Evolutionary conservation across 2,888 invertebrate genomes (phyloP).

Genomic region (Neria commutata): DNA sequence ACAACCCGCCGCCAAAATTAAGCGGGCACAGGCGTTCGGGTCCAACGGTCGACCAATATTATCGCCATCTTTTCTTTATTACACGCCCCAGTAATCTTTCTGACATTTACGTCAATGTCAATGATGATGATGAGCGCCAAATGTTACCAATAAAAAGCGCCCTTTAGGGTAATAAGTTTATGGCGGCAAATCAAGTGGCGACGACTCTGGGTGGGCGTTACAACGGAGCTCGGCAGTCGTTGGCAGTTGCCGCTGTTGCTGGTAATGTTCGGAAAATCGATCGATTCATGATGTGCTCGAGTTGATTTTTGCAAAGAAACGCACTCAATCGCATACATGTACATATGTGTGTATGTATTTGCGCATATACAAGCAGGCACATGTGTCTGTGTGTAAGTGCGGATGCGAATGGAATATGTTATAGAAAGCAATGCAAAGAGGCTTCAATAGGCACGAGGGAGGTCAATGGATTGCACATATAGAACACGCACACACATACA

Average conservation of each 20-base stretch:
- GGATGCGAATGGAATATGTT: no score
- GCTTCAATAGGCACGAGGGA: no score
- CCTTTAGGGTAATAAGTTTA: constrained; percentile 1
- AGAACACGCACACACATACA: no score
- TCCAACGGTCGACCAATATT: neutral
- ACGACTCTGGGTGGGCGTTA: no score
- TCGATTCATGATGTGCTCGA: neutral
- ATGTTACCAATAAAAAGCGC: neutral
- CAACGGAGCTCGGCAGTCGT: neutral
- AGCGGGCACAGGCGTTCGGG: neutral
- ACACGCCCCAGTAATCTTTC: constrained; percentile 11
- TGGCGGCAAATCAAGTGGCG: constrained; percentile 1
- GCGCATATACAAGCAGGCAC: no score
- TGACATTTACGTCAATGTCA: constrained; percentile 10
- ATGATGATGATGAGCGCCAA: neutral
- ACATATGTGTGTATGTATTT: no score
- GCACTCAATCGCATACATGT: no score
- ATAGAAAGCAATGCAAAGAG: no score
- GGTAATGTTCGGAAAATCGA: neutral
- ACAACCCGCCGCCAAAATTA: neutral
- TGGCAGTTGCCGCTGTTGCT: neutral
- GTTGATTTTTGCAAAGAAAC: neutral
- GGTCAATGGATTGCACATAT: no score
- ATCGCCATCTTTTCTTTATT: constrained; percentile 8
- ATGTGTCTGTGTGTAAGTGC: no score